phyloP scores from a whole-genome alignment of 2,888 invertebrate genomes.

The Bembecia ichneumoniformis region DNA sequence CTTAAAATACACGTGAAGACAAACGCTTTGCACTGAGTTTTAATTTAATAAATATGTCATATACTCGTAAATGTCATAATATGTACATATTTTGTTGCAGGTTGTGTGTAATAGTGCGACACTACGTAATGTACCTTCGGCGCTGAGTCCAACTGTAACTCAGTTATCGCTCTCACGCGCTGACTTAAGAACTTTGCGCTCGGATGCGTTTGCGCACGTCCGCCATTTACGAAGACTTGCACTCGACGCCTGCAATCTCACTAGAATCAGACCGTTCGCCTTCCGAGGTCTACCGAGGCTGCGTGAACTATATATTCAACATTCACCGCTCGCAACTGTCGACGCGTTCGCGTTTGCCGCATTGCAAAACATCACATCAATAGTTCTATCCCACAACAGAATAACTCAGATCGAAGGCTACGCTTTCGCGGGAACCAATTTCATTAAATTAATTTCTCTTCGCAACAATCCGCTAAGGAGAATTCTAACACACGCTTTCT shows the following conservation, averaged over 20 bases:
- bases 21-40: too few species aligned
- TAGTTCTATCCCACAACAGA: constrained; percentile 79
- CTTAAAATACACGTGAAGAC: too few species aligned
- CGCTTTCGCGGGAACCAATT: constrained; percentile 90
- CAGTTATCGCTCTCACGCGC: constrained; percentile 90
- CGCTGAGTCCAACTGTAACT: constrained; percentile 83
- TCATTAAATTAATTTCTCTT: constrained; percentile 84
- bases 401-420: constrained; percentile 81
- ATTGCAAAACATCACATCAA: constrained; percentile 83
- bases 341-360: constrained; percentile 89
- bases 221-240: constrained; percentile 85
- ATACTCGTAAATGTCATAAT: not conserved
- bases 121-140: constrained; percentile 83
- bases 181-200: constrained; percentile 84
- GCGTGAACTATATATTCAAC: constrained; percentile 85
- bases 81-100: constrained; percentile 69
- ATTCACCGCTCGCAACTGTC: constrained; percentile 85
- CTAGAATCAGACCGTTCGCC: constrained; percentile 85
- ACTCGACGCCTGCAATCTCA: constrained; percentile 90
- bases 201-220: constrained; percentile 87
- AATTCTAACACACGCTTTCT: constrained; percentile 87
- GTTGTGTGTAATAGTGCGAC: constrained; percentile 91
- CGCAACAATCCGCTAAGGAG: constrained; percentile 87
- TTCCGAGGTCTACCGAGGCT: constrained; percentile 87
- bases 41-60: too few species aligned